phyloP scores from a whole-genome alignment of 1,140 invertebrate species.

The Pararge aegeria region DNA sequence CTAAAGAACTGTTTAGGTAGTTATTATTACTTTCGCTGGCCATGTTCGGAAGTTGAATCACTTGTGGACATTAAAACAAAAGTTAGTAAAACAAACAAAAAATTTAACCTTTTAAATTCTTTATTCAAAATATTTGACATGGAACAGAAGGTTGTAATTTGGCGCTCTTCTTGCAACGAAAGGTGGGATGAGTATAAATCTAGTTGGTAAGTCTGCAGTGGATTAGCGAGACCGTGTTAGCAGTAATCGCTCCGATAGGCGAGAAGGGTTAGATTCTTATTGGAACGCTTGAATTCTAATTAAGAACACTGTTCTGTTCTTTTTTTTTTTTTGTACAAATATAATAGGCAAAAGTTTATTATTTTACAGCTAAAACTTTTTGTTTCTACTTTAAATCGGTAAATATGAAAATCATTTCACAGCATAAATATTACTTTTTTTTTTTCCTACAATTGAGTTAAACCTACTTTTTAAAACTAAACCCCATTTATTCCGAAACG shows the following conservation, averaged over 20 bases:
- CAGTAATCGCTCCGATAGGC: conserved; percentile 20
- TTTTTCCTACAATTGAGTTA: not conserved
- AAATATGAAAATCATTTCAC: too few species aligned
- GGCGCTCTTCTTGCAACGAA: conserved; percentile 5
- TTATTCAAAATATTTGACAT: too few species aligned
- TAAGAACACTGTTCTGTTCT: not conserved
- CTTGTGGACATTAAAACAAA: too few species aligned
- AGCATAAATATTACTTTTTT: too few species aligned
- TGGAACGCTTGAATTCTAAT: not conserved
- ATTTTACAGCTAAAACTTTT: not conserved
- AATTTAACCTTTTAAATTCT: too few species aligned
- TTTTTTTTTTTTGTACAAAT: not conserved
- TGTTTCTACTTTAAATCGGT: too few species aligned
- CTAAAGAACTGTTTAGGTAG: too few species aligned
- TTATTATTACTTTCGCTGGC: too few species aligned
- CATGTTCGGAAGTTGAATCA: too few species aligned
- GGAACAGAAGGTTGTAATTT: not conserved
- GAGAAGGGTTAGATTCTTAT: conserved; percentile 4
- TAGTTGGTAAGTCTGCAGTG: conserved; percentile 19
- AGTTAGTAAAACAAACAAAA: too few species aligned
- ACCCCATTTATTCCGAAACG: conserved; percentile 32
- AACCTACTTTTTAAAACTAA: conserved; percentile 13
- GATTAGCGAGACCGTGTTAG: conserved; percentile 34
- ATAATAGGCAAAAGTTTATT: not conserved
- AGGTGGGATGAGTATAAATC: conserved; percentile 24